A percentile compares a stretch with the other conserved stretches of the same genome.
Conservation (phyloP, 2,797 vertebrate genomes). For the Allobates femoralis region DNA sequence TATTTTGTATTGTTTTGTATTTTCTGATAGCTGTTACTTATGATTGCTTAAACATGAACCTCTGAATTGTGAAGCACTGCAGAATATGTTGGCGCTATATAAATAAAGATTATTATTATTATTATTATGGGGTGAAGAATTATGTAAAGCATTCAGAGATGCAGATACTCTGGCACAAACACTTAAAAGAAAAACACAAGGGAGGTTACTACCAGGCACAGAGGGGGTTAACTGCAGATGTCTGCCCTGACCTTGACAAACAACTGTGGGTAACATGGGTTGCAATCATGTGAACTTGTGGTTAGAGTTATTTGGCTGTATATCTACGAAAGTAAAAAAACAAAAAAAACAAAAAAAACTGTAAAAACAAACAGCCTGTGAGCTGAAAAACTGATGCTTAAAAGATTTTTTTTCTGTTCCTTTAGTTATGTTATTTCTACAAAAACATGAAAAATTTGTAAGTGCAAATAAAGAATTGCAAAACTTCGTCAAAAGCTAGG, state of each 20-base stretch:
- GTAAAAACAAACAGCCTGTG: not conserved
- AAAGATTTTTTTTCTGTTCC: not conserved
- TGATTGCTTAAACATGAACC: no score
- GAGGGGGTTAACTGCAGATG: slow-evolving; percentile 36
- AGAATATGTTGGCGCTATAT: no score
- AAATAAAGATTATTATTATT: no score
- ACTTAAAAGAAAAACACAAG: no score
- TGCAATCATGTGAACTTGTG: slow-evolving; percentile 50
- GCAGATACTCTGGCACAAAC: not conserved
- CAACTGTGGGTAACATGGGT: slow-evolving; percentile 1
- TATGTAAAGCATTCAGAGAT: not conserved
- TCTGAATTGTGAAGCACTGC: no score
- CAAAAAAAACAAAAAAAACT: no score
- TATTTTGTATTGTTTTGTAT: no score
- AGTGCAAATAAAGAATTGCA: not conserved
- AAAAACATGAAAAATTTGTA: not conserved
- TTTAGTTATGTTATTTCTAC: not conserved
- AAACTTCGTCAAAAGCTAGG: not conserved
- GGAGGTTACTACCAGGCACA: not conserved
- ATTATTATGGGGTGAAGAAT: not conserved
- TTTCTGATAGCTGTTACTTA: no score
- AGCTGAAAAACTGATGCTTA: not conserved
- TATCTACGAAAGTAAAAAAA: slow-evolving; percentile 4
- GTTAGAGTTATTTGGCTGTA: slow-evolving; percentile 34
- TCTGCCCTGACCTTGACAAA: slow-evolving; percentile 42